Percentiles rank a stretch among this genome's conserved stretches.
These are phyloP conservation scores for Setipinna tenuifilis DNA, from an alignment of 2,797 vertebrate genomes.

Conservation along the genomic window DNA sequence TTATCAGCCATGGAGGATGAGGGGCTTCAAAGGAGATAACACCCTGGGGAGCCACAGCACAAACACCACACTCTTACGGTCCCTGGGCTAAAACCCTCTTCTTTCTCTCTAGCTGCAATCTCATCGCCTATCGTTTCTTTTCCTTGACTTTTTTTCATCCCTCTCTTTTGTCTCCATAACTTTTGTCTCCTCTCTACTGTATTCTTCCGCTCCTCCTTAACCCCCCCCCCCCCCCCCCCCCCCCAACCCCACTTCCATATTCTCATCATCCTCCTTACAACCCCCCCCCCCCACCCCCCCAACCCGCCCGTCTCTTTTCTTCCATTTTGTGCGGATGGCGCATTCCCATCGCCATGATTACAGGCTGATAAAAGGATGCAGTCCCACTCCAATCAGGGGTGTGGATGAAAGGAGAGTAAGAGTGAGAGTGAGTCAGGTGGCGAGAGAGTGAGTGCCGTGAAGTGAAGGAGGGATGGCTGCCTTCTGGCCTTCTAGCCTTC, in stretches of 20 bases:
- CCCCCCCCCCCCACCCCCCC: neutral
- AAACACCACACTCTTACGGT: neutral
- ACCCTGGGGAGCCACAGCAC: conserved; percentile 18
- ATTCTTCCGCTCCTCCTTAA: neutral
- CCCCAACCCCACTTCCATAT: neutral
- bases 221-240: neutral
- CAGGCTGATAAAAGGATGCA: neutral
- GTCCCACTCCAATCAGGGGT: neutral
- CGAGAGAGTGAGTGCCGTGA: neutral
- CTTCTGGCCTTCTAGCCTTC: no score
- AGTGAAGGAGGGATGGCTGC: no score
- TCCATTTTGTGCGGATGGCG: neutral
- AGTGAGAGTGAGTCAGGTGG: neutral
- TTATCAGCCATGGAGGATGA: conserved; percentile 52
- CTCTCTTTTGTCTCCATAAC: neutral
- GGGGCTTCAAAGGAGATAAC: conserved; percentile 18
- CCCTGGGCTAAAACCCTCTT: neutral
- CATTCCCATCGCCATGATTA: neutral
- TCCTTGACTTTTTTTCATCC: neutral
- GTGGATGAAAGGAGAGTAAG: neutral
- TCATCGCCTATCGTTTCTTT: neutral
- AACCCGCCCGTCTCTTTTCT: neutral
- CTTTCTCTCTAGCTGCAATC: neutral
- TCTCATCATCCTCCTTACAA: neutral
- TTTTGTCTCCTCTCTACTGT: neutral